Evolutionary conservation across 2,113 vertebrate genomes (phyloP).

Genomic region (Verasper variegatus): DNA sequence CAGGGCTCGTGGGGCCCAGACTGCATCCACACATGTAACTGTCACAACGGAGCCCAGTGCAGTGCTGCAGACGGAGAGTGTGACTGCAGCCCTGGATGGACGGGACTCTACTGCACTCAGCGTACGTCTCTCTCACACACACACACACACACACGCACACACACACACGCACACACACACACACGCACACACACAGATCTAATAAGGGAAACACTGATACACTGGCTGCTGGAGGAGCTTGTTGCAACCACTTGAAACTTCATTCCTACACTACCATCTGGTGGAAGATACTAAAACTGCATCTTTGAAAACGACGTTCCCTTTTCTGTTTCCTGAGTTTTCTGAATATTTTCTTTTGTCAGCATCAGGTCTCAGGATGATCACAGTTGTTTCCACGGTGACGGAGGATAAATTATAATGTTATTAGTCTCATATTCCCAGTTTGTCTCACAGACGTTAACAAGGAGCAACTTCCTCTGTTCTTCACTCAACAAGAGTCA

Average conservation of each 20-base stretch:
- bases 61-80: slow-evolving; percentile 89
- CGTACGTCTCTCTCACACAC: slow-evolving; percentile 78
- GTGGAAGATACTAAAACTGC: slow-evolving; percentile 35
- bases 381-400: too few species aligned
- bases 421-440: too few species aligned
- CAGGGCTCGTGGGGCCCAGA: slow-evolving; percentile 92
- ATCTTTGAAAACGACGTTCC: neutral
- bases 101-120: slow-evolving; percentile 92
- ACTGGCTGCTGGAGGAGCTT: neutral
- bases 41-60: slow-evolving; percentile 92
- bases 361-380: neutral
- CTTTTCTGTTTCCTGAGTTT: neutral
- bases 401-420: too few species aligned
- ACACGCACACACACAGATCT: slow-evolving; percentile 10
- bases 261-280: slow-evolving; percentile 56
- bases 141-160: slow-evolving; percentile 26
- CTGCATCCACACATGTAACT: slow-evolving; percentile 93
- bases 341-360: neutral
- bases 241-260: neutral
- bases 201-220: neutral
- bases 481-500: too few species aligned
- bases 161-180: slow-evolving; percentile 10
- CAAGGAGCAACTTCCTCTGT: too few species aligned
- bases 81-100: slow-evolving; percentile 90
- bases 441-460: too few species aligned